Conservation (phyloP, 2,888 invertebrate genomes). For the Eupithecia vulgata region DNA sequence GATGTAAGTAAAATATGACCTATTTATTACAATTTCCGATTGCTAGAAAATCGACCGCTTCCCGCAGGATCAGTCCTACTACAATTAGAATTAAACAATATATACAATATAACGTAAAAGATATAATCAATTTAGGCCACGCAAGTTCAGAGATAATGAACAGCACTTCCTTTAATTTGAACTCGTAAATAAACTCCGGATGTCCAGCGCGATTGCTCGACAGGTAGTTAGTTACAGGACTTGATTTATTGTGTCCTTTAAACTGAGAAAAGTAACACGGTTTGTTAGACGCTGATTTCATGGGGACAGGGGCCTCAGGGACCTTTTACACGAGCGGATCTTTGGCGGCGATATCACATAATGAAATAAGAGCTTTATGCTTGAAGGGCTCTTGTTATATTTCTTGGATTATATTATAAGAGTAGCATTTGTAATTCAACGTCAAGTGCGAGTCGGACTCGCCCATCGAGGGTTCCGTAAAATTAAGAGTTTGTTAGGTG, state of each 20-base stretch:
- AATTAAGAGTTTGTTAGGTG: no score
- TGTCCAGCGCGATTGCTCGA: slow-evolving; percentile 35
- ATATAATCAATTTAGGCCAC: slow-evolving; percentile 4
- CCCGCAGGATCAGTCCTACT: no score
- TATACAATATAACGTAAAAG: no score
- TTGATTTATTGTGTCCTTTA: slow-evolving; percentile 23
- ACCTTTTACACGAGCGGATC: not conserved
- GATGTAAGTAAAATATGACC: no score
- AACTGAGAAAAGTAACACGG: slow-evolving; percentile 13
- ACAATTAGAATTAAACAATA: no score
- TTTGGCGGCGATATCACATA: not conserved
- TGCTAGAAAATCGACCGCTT: no score
- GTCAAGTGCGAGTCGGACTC: no score
- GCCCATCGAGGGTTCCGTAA: no score
- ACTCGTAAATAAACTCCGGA: slow-evolving; percentile 39
- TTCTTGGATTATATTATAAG: not conserved
- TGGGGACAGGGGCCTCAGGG: not conserved
- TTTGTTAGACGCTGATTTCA: not conserved
- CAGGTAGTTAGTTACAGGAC: slow-evolving; percentile 23
- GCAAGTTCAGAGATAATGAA: slow-evolving; percentile 5
- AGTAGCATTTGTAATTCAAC: no score
- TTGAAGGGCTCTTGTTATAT: not conserved
- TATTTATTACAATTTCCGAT: no score
- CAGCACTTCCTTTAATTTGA: slow-evolving; percentile 20
- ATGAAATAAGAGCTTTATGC: no score